Evolutionary conservation across 1,140 invertebrate species (phyloP).

Genomic region (Macrobrachium rosenbergii): DNA sequence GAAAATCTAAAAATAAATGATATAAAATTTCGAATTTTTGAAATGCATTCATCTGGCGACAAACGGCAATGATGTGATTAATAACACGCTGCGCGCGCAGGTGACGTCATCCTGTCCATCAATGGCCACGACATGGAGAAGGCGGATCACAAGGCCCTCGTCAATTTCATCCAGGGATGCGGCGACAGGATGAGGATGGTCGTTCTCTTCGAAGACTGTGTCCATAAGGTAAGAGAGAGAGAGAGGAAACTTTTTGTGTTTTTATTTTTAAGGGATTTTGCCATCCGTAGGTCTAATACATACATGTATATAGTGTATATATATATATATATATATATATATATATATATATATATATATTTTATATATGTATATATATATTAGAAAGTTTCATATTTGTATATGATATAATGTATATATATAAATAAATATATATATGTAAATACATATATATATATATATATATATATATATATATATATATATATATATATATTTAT

Average conservation of each 20-base stretch:
- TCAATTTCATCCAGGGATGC: conserved; percentile 91
- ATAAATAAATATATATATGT: no score
- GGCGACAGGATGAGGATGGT: conserved; percentile 93
- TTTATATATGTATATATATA: no score
- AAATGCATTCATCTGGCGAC: neutral
- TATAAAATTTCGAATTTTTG: no score
- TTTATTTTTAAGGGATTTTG: conserved; percentile 64
- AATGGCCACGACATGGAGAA: conserved; percentile 94
- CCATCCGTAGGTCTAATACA: neutral
- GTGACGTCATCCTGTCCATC: conserved; percentile 93
- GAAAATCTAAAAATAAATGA: no score
- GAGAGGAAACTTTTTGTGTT: conserved; percentile 40
- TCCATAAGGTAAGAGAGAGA: conserved; percentile 80
- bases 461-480: no score
- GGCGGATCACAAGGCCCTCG: conserved; percentile 90
- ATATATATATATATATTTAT: no score
- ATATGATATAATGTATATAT: no score
- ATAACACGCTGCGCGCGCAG: conserved; percentile 68
- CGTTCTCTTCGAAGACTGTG: conserved; percentile 94
- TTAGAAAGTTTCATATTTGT: no score
- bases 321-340: no score
- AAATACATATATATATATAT: no score
- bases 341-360: no score
- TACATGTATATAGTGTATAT: no score
- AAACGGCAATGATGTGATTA: neutral